Conservation (phyloP, 2,113 vertebrate genomes). For the Camelus bactrianus region DNA sequence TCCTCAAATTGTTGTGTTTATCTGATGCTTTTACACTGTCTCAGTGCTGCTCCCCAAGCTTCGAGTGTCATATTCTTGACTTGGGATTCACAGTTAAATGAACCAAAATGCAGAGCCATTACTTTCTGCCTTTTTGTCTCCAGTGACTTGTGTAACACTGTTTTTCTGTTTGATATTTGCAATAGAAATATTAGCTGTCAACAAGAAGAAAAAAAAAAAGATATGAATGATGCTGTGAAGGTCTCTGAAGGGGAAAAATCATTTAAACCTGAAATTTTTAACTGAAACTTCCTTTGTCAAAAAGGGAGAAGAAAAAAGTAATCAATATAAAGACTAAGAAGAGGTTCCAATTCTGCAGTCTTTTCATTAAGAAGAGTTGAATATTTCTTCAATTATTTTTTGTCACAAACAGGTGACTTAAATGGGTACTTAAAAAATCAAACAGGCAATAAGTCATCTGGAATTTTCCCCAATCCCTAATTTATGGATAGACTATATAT, state of each 20-base stretch:
- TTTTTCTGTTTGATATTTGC: conserved; percentile 50
- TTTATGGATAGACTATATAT: not conserved
- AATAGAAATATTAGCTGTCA: conserved; percentile 61
- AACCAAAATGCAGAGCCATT: conserved; percentile 65
- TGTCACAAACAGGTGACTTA: not conserved
- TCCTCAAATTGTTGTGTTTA: conserved; percentile 7
- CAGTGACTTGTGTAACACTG: conserved; percentile 33
- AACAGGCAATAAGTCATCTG: not conserved
- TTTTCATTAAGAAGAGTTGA: not conserved
- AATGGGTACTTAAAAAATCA: not conserved
- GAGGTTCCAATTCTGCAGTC: not conserved
- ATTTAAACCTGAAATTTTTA: not conserved
- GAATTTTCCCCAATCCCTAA: not conserved
- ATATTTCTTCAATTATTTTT: not conserved
- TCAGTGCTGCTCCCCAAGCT: not conserved
- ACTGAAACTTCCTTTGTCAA: not conserved
- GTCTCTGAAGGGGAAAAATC: not conserved
- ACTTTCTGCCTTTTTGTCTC: conserved; percentile 55
- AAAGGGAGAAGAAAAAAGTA: not conserved
- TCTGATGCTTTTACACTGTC: not conserved
- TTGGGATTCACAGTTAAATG: conserved; percentile 58
- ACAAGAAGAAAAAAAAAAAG: not conserved
- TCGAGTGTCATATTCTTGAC: conserved; percentile 37
- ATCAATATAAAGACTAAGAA: not conserved
- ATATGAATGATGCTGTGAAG: not conserved